Evolutionary conservation across 2,888 invertebrate species (phyloP).

Genomic region (Rhodophaea formosa): DNA sequence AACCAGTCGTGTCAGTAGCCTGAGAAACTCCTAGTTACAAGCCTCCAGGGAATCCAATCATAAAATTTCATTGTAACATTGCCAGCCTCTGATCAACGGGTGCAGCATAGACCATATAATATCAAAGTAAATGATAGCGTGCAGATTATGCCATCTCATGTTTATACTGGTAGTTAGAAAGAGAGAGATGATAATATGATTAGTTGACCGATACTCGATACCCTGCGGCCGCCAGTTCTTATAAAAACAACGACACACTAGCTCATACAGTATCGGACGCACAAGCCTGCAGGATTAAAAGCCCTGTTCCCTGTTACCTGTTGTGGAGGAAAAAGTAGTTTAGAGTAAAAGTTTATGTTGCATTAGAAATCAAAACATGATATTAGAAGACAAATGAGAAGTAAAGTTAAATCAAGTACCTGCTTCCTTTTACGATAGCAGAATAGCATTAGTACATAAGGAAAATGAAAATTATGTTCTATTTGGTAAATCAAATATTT

Average conservation of each 20-base stretch:
- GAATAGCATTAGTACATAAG: too few relatives aligned
- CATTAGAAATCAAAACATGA: constrained; percentile 57
- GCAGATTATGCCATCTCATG: constrained; percentile 45
- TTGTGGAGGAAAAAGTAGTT: constrained; percentile 70
- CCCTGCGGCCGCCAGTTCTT: constrained; percentile 49
- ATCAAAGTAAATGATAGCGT: constrained; percentile 41
- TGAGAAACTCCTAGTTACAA: constrained; percentile 63
- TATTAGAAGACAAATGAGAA: constrained; percentile 10
- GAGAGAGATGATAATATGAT: constrained; percentile 54
- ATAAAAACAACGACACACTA: constrained; percentile 64
- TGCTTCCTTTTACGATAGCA: too few relatives aligned
- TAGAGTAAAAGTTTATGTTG: constrained; percentile 75
- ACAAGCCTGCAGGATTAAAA: constrained; percentile 66
- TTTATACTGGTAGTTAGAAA: constrained; percentile 40
- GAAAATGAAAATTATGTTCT: too few relatives aligned
- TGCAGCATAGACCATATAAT: constrained; percentile 43
- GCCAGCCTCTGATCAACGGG: constrained; percentile 54
- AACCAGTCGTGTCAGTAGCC: constrained; percentile 65
- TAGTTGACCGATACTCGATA: constrained; percentile 59
- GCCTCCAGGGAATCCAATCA: constrained; percentile 66
- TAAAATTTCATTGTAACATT: constrained; percentile 69
- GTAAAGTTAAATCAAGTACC: background rate
- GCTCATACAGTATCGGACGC: constrained; percentile 48
- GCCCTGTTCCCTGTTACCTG: constrained; percentile 80
- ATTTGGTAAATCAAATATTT: too few relatives aligned